Evolutionary conservation across 2,113 vertebrate species (phyloP), one percentile per base, ranked within the genome.

Genomic region (Nothoprocta pentlandii): DNA sequence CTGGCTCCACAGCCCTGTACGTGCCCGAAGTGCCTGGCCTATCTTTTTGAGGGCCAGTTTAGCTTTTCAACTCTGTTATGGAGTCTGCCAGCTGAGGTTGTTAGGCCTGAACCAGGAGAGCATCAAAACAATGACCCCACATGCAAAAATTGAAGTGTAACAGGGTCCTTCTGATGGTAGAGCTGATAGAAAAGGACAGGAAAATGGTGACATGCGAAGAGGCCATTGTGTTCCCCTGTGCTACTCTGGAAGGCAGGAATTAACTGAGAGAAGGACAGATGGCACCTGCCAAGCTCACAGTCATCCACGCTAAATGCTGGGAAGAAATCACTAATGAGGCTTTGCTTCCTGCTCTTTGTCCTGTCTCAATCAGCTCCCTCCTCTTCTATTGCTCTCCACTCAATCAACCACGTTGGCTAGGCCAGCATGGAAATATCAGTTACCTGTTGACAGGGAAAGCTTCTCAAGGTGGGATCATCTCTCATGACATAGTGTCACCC

Each of bases 181-280:
- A 80, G 66, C 19, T 8, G 14, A 67, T 49, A 17, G 67, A 82
- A 75, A 54, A 79, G 49, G 15, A 78, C 22, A 71, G 34, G 34
- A 94, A 84, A 90, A 85, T 9, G 76, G 88, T 63, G 93, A 39
- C 39, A 71, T 20, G 41, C 30, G 62, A 80, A 77, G 39, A 77
- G 14, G 63, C 5, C 89, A 13, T 1, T 53, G 66, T 32, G 70
- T 42, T 78, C 70, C 87, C 62, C 79, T 53, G 64, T 87, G 82
- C 4, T 5, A 1, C 11, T 42, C 39, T 12, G 30, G 49, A n/a
- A n/a, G 23, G 34, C 16, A 80, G 83, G 59, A 90, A 90, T 75
- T 36, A 93, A 25, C 46, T 0, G 1, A 86, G 58, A 32, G 28
- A 51, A 93, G 62, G 32, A 19, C 30, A 46, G 36, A 56, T 67